Evolutionary conservation across 2,113 vertebrate genomes (phyloP).

Genomic region (Antechinus stuartii): DNA sequence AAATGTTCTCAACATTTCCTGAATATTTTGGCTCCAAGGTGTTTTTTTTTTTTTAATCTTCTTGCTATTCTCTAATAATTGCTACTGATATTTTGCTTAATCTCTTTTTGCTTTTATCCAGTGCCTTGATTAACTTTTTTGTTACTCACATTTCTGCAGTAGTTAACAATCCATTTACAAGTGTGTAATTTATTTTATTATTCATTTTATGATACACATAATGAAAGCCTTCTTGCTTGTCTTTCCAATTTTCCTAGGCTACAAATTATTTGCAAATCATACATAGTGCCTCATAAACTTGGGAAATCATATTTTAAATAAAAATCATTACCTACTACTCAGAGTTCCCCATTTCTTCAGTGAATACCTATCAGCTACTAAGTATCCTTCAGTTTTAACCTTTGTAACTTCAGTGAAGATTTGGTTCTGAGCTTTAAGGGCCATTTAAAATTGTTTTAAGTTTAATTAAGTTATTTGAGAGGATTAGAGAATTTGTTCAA

Average conservation of each 20-base stretch:
- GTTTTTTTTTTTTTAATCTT: neutral
- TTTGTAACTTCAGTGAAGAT: neutral
- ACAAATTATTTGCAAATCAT: neutral
- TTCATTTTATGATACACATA: conserved; percentile 31
- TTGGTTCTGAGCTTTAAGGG: neutral
- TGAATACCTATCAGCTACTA: neutral
- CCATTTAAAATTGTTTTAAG: neutral
- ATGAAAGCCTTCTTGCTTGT: neutral
- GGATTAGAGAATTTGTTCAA: neutral
- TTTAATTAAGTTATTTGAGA: conserved; percentile 1
- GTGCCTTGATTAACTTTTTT: conserved; percentile 6
- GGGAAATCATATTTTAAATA: neutral
- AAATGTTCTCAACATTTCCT: neutral
- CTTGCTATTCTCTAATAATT: neutral
- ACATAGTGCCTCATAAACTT: neutral
- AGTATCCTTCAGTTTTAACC: neutral
- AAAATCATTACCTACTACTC: neutral
- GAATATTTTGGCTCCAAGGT: neutral
- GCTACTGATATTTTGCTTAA: neutral
- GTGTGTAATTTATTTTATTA: neutral
- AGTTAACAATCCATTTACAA: conserved; percentile 4
- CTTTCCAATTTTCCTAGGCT: neutral
- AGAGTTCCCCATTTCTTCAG: neutral
- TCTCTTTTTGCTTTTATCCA: conserved; percentile 25
- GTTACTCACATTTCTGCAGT: neutral